These are phyloP conservation scores for Chitala chitala DNA, from an alignment of 2,113 vertebrate species.

Conservation along the genomic window DNA sequence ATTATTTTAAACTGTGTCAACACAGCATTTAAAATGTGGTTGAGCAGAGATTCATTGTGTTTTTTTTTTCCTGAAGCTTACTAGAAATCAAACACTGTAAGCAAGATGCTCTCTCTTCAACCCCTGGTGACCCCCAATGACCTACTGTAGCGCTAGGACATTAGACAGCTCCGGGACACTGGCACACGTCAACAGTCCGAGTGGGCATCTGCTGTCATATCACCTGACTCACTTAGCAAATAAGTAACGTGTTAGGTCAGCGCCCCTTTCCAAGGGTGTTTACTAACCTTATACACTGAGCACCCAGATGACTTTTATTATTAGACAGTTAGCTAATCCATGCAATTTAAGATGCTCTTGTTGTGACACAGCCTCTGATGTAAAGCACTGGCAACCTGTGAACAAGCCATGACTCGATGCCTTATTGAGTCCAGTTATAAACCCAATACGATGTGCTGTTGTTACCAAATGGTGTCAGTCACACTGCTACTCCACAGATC, in stretches of 20 bases:
- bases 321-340: not conserved
- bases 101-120: not conserved
- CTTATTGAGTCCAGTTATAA: not conserved
- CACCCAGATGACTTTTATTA: not conserved
- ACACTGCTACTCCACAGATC: too few relatives aligned
- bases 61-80: not conserved
- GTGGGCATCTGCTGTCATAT: not conserved
- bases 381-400: not conserved
- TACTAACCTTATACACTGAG: too few relatives aligned
- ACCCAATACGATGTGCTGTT: too few relatives aligned
- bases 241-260: not conserved
- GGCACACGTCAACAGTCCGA: not conserved
- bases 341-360: not conserved
- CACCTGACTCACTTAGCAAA: not conserved
- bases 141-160: not conserved
- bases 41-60: not conserved
- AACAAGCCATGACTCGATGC: not conserved
- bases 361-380: not conserved
- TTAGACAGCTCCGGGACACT: not conserved
- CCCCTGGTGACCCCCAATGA: too few relatives aligned
- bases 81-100: constrained; percentile 34
- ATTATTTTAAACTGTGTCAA: not conserved
- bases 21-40: not conserved
- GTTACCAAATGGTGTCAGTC: too few relatives aligned
- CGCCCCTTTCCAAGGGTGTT: not conserved